phyloP scores from a whole-genome alignment of 2,888 invertebrate genomes.

The Onchidella celtica region DNA sequence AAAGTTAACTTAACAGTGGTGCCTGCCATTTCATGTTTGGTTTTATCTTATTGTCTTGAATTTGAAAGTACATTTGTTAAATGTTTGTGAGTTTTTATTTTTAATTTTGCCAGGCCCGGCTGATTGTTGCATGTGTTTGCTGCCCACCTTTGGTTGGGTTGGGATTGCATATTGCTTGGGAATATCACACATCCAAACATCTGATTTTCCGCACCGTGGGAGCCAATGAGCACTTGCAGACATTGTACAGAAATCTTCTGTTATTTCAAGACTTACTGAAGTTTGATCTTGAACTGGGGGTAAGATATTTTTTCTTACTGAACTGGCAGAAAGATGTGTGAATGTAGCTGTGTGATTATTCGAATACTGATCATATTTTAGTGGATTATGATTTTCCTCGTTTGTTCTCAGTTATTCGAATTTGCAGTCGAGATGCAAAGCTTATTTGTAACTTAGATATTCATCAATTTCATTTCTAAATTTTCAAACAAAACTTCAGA shows the following conservation, averaged over 20 bases:
- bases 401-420: too few relatives aligned
- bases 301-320: constrained; percentile 56
- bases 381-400: too few relatives aligned
- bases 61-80: too few relatives aligned
- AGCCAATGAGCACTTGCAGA: constrained; percentile 67
- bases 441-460: too few relatives aligned
- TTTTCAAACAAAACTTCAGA: too few relatives aligned
- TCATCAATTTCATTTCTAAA: too few relatives aligned
- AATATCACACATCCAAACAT: constrained; percentile 69
- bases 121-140: constrained; percentile 60
- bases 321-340: background rate
- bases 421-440: too few relatives aligned
- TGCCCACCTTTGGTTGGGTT: constrained; percentile 61
- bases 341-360: background rate
- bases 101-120: constrained; percentile 61
- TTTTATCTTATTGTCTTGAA: too few relatives aligned
- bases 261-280: constrained; percentile 69
- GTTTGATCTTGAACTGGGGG: constrained; percentile 75
- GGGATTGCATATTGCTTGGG: constrained; percentile 57
- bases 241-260: constrained; percentile 67
- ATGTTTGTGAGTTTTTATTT: too few relatives aligned
- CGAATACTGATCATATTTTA: background rate
- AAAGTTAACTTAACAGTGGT: too few relatives aligned
- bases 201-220: constrained; percentile 76
- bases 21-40: too few relatives aligned